Percentiles rank a stretch among this genome's conserved stretches.
Evolutionary conservation across 2,888 invertebrate species (phyloP).

Genomic region (Pristionchus maxplancki): DNA sequence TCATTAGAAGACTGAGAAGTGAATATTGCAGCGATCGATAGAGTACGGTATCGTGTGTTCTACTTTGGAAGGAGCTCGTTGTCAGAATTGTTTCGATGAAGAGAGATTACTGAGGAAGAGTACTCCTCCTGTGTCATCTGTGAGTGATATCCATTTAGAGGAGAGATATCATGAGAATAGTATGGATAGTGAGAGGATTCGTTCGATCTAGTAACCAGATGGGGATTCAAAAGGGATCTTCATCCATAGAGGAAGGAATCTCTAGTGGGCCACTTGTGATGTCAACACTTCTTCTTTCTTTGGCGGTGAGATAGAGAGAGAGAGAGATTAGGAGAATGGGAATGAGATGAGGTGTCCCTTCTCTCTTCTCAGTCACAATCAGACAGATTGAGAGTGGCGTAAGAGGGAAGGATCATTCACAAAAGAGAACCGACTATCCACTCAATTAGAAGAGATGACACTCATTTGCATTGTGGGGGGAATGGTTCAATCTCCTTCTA

Average conservation of each 20-base stretch:
- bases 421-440: conserved; percentile 24
- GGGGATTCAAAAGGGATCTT: conserved; percentile 7
- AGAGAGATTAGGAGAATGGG: conserved; percentile 16
- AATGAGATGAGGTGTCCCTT: conserved; percentile 10
- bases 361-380: neutral
- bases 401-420: conserved; percentile 3
- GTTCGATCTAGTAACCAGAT: neutral
- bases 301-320: neutral
- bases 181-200: neutral
- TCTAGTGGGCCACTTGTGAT: conserved; percentile 19
- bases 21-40: conserved; percentile 21
- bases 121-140: conserved; percentile 30
- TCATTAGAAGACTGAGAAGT: neutral
- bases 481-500: neutral
- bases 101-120: conserved; percentile 28
- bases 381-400: conserved; percentile 31
- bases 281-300: conserved; percentile 39
- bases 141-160: neutral
- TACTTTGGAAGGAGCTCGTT: conserved; percentile 9
- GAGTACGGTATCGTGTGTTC: conserved; percentile 46
- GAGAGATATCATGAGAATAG: neutral
- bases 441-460: conserved; percentile 11
- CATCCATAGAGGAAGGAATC: neutral
- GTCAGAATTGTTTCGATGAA: conserved; percentile 39
- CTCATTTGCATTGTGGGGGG: conserved; percentile 18